A percentile compares a stretch with the other conserved stretches of the same genome.
phyloP scores from a whole-genome alignment of 2,113 vertebrate genomes.

The Pelobates fuscus region DNA sequence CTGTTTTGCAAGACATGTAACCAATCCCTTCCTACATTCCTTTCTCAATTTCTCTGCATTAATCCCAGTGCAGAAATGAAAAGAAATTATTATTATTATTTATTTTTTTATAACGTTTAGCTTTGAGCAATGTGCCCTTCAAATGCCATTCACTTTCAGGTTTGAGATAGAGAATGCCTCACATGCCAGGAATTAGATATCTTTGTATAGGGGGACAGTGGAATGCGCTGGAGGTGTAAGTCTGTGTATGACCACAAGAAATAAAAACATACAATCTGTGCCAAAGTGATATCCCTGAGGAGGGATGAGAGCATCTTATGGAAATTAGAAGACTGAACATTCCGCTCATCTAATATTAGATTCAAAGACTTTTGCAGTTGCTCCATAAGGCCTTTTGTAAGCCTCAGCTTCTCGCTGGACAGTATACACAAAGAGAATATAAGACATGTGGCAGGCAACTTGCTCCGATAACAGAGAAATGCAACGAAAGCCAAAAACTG shows the following conservation, averaged over 20 bases:
- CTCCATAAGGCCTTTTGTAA: conserved; percentile 62
- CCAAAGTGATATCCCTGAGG: conserved; percentile 54
- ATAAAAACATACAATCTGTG: not conserved
- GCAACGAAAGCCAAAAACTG: too few relatives aligned
- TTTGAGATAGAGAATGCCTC: conserved; percentile 66
- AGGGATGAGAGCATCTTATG: conserved; percentile 64
- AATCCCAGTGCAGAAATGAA: conserved; percentile 18
- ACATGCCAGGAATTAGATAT: conserved; percentile 68
- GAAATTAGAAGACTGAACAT: conserved; percentile 65
- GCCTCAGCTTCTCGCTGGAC: not conserved
- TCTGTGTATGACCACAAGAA: not conserved
- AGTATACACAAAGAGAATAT: not conserved
- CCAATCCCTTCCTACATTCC: conserved; percentile 23
- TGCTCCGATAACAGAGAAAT: too few relatives aligned
- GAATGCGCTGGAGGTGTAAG: too few relatives aligned
- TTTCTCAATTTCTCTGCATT: conserved; percentile 25
- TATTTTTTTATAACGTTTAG: conserved; percentile 45
- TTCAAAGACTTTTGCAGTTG: conserved; percentile 61
- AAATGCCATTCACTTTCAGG: conserved; percentile 66
- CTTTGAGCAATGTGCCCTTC: conserved; percentile 45
- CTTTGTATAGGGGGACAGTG: conserved; percentile 51
- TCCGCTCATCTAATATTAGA: conserved; percentile 72
- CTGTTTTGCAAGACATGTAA: conserved; percentile 17
- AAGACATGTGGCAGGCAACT: not conserved
- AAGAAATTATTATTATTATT: not conserved